phyloP scores from a whole-genome alignment of 2,888 invertebrate species.

The Clivina fossor region DNA sequence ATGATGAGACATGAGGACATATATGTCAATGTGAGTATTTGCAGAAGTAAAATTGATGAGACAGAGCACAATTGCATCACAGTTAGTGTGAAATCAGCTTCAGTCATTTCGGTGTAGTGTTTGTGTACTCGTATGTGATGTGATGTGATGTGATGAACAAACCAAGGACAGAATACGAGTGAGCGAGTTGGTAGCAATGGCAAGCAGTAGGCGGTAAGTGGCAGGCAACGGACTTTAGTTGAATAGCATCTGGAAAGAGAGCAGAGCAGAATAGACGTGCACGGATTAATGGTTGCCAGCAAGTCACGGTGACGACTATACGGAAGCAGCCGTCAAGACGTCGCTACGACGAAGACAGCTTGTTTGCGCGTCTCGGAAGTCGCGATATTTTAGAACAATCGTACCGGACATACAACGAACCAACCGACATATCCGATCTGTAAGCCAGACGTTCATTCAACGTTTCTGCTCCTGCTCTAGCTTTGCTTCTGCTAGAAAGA shows the following conservation, averaged over 20 bases:
- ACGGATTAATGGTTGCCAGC: constrained; percentile 13
- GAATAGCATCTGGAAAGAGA: background rate
- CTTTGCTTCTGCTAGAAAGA: constrained; percentile 10
- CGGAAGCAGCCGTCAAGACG: constrained; percentile 17
- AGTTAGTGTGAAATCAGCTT: background rate
- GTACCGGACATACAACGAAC: constrained; percentile 41
- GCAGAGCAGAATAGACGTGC: background rate
- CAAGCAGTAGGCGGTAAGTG: no score
- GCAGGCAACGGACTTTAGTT: no score
- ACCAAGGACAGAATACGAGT: no score
- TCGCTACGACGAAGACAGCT: constrained; percentile 45
- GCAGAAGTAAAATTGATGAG: constrained; percentile 7
- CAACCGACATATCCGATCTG: constrained; percentile 39
- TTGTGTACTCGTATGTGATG: background rate
- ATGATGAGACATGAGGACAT: constrained; percentile 2
- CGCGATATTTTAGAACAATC: constrained; percentile 46
- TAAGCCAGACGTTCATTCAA: constrained; percentile 30
- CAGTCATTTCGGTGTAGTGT: background rate
- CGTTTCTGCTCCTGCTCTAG: no score
- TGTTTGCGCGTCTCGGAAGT: constrained; percentile 47
- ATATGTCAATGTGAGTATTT: constrained; percentile 3
- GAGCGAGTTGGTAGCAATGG: no score
- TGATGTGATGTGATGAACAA: no score
- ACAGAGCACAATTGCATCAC: constrained; percentile 3
- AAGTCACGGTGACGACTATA: constrained; percentile 15